These are phyloP conservation scores for Glareola pratincola DNA, from an alignment of 2,113 vertebrate genomes.

Conservation along the genomic window DNA sequence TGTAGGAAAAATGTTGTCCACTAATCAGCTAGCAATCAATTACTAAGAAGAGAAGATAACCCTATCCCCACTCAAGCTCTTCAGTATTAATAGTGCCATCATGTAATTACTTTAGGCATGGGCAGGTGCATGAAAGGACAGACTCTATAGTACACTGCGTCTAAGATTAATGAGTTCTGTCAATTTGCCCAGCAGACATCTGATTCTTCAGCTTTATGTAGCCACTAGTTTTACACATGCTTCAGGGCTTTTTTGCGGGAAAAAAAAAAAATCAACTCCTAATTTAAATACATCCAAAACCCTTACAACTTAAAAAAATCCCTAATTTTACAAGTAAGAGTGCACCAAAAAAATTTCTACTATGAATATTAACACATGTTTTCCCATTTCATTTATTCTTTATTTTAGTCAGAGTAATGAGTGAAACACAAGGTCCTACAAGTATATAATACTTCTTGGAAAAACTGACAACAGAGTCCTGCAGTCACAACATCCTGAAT, in stretches of 20 bases:
- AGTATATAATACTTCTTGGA: neutral
- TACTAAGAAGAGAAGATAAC: slow-evolving; percentile 82
- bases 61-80: slow-evolving; percentile 77
- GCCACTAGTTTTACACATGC: slow-evolving; percentile 75
- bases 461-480: neutral
- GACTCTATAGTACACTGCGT: slow-evolving; percentile 74
- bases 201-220: slow-evolving; percentile 79
- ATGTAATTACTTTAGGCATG: slow-evolving; percentile 84
- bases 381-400: slow-evolving; percentile 8
- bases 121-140: slow-evolving; percentile 84
- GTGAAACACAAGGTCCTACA: neutral
- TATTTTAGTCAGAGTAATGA: slow-evolving; percentile 51
- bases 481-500: neutral
- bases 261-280: slow-evolving; percentile 65
- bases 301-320: neutral
- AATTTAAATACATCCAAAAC: slow-evolving; percentile 71
- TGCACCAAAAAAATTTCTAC: slow-evolving; percentile 15
- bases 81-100: slow-evolving; percentile 84
- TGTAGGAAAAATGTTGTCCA: slow-evolving; percentile 79
- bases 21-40: slow-evolving; percentile 87
- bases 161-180: slow-evolving; percentile 88
- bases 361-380: slow-evolving; percentile 16
- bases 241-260: slow-evolving; percentile 29
- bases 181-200: slow-evolving; percentile 83
- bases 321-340: slow-evolving; percentile 49